A percentile compares a stretch with the other conserved stretches of the same genome.
These are phyloP conservation scores for Varanus komodoensis DNA, from an alignment of 2,113 vertebrate genomes.

Conservation along the genomic window DNA sequence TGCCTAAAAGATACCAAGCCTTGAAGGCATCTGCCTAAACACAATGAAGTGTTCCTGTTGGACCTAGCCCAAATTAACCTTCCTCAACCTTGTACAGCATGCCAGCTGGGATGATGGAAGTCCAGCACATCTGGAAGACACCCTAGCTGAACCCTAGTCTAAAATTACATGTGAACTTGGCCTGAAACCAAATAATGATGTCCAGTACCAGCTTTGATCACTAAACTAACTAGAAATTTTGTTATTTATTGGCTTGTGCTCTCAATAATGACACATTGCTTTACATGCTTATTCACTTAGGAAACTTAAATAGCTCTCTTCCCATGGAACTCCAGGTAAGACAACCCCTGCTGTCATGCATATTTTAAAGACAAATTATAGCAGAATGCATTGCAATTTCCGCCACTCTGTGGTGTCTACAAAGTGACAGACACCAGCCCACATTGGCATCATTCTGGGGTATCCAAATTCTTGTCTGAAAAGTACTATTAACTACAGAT, in stretches of 20 bases:
- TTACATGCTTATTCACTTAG: constrained; percentile 45
- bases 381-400: constrained; percentile 64
- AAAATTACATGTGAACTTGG: neutral
- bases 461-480: constrained; percentile 67
- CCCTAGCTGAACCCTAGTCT: neutral
- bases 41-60: neutral
- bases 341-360: constrained; percentile 55
- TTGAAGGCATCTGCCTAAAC: neutral
- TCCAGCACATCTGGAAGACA: too few species aligned
- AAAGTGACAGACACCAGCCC: constrained; percentile 65
- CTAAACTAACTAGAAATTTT: neutral
- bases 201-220: neutral
- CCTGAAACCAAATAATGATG: neutral
- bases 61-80: neutral
- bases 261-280: constrained; percentile 43
- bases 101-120: too few species aligned
- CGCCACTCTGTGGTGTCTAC: constrained; percentile 65
- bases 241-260: neutral
- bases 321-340: constrained; percentile 64
- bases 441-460: constrained; percentile 45
- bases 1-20: neutral
- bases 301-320: constrained; percentile 59
- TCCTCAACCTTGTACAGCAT: neutral
- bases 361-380: constrained; percentile 71
- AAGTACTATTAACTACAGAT: constrained; percentile 71